Percentiles rank a stretch among this genome's conserved stretches.
phyloP scores from a whole-genome alignment of 1,140 invertebrate genomes.

The Oedothorax gibbosus region DNA sequence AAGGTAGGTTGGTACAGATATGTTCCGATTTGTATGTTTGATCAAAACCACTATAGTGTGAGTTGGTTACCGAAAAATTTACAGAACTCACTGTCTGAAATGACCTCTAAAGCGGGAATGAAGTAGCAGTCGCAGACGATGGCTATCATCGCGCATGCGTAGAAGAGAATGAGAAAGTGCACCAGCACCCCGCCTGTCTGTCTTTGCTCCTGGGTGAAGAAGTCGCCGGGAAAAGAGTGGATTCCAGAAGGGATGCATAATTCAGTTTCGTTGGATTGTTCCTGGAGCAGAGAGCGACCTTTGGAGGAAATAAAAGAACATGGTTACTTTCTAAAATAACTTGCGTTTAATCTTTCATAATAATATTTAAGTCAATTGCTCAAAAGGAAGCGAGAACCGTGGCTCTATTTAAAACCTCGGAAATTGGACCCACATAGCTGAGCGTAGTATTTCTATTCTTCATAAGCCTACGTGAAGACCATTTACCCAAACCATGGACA shows the following conservation, averaged over 20 bases:
- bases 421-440: too few relatives aligned
- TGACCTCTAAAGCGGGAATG: constrained; percentile 65
- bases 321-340: not conserved
- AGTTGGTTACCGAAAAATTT: too few relatives aligned
- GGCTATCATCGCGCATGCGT: constrained; percentile 82
- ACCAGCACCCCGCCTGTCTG: constrained; percentile 78
- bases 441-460: too few relatives aligned
- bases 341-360: not conserved
- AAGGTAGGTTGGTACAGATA: too few relatives aligned
- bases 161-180: constrained; percentile 84
- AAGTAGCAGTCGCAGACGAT: constrained; percentile 91
- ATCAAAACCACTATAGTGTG: too few relatives aligned
- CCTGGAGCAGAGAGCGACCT: constrained; percentile 2
- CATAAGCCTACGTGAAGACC: too few relatives aligned
- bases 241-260: constrained; percentile 63
- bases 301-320: not conserved
- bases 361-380: too few relatives aligned
- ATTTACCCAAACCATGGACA: too few relatives aligned
- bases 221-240: constrained; percentile 68
- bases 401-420: too few relatives aligned
- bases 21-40: too few relatives aligned
- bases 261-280: too few relatives aligned
- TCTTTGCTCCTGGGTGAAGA: constrained; percentile 67
- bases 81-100: constrained; percentile 66
- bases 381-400: too few relatives aligned